These are phyloP conservation scores for Nezara viridula DNA, from an alignment of 2,888 invertebrate genomes.

Conservation along the genomic window DNA sequence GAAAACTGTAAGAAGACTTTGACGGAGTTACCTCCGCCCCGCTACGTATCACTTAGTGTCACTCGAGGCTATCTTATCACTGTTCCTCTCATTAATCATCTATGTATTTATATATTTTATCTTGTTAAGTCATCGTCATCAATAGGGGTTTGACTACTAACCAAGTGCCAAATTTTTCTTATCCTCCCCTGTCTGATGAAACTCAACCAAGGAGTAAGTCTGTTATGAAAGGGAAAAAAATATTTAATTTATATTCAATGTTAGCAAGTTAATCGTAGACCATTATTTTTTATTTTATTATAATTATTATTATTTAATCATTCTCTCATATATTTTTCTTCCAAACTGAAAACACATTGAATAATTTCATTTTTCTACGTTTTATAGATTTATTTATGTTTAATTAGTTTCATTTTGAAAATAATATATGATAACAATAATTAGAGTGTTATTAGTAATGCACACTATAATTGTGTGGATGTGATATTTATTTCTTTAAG, in stretches of 20 bases:
- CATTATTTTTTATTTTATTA: constrained; percentile 39
- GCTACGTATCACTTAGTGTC: constrained; percentile 14
- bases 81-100: constrained; percentile 55
- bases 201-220: constrained; percentile 57
- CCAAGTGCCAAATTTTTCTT: constrained; percentile 58
- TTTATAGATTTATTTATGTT: constrained; percentile 55
- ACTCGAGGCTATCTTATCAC: constrained; percentile 51
- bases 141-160: constrained; percentile 54
- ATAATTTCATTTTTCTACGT: constrained; percentile 41
- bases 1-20: constrained; percentile 35
- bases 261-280: constrained; percentile 54
- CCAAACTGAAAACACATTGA: constrained; percentile 45
- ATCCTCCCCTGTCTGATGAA: constrained; percentile 53
- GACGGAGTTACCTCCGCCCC: not conserved
- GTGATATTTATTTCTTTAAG: constrained; percentile 60
- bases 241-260: constrained; percentile 12
- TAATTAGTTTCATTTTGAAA: constrained; percentile 54
- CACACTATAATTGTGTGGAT: constrained; percentile 59
- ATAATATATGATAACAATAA: constrained; percentile 50
- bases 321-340: constrained; percentile 36
- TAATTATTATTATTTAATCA: constrained; percentile 36
- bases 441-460: constrained; percentile 57
- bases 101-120: constrained; percentile 53
- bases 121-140: constrained; percentile 55
- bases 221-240: constrained; percentile 41